Base-by-base conservation (phyloP, 2,113 vertebrate species). In the Ictalurus punctatus region DNA sequence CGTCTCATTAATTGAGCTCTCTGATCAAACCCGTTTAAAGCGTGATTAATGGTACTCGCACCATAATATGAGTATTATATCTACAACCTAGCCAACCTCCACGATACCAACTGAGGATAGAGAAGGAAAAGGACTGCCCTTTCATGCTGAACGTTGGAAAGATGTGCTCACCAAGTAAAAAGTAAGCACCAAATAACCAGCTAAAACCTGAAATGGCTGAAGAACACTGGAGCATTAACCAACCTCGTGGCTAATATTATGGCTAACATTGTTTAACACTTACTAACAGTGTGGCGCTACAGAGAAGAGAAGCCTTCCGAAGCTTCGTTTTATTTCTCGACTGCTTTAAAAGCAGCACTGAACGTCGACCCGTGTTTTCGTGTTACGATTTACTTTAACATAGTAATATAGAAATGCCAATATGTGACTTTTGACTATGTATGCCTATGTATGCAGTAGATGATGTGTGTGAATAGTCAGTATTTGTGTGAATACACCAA, bases 341-440 rank as follows among this genome's bases (percentile, higher is more conserved):
- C 79, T 89, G 84, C 80, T 86, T 27, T 76, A 76, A 86, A 82
- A 40, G 48, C 67, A 83, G 69, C 52, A 71, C 87, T 83, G 63
- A 87, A 87, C 30, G 25, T 65, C 40, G 27, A 79, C 52, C 63
- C 61, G 83, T 61, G 71, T 87, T 85, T 34, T 74, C 27, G 25
- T 82, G 16, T 82, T 86, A 44, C 40, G 52, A 76, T 79, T 73
- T 27, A 44, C 19, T 21, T 83, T 84, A 85, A 89, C 85, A 81
- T 17, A 85, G 71, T 71, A 81, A 89, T 44, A 88, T 78, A 89
- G 71, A 89, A 84, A 85, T 65, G 83, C 83, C 61, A 88, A 86
- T 67, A 59, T 84, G 81, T 91, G 85, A 89, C 16, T 63, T 89
- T 56, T n/a, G 14, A 78, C 34, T 10, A 56, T 87, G 71, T 86